Percentiles rank a stretch among this genome's conserved stretches.
These are phyloP conservation scores for Triplophysa siluroides DNA, from an alignment of 2,113 vertebrate genomes.

Conservation along the genomic window DNA sequence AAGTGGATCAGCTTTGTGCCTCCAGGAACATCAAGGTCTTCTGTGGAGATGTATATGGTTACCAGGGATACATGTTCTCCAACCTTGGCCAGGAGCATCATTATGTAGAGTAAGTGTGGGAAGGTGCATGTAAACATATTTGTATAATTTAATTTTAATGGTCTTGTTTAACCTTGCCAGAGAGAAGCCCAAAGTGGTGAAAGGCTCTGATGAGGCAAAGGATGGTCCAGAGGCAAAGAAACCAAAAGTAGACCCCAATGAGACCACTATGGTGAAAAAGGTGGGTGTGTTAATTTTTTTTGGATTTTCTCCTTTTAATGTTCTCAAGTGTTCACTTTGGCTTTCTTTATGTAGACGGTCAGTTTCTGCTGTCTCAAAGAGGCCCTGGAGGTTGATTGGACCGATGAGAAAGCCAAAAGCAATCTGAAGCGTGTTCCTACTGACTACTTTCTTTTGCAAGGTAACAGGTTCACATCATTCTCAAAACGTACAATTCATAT, in stretches of 20 bases:
- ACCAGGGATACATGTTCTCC: constrained; percentile 92
- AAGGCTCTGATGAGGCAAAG: constrained; percentile 69
- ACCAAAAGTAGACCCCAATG: constrained; percentile 79
- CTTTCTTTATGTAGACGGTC: constrained; percentile 67
- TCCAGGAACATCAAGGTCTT: constrained; percentile 86
- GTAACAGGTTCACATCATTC: constrained; percentile 59
- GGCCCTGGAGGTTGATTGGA: constrained; percentile 85
- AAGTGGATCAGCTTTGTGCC: constrained; percentile 85
- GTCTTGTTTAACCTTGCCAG: constrained; percentile 61
- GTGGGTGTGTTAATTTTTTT: constrained; percentile 62
- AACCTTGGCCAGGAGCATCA: constrained; percentile 86
- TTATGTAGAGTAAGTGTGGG: constrained; percentile 86
- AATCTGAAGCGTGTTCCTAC: constrained; percentile 78
- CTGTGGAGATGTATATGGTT: constrained; percentile 88
- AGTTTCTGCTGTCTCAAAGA: constrained; percentile 85
- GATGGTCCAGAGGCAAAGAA: constrained; percentile 88
- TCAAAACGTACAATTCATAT: background rate
- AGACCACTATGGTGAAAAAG: constrained; percentile 92
- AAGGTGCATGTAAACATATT: background rate
- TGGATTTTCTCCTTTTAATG: background rate
- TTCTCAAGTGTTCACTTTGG: background rate
- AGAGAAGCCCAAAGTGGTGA: constrained; percentile 86
- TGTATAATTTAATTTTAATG: background rate
- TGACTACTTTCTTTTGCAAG: constrained; percentile 90
- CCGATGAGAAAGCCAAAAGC: constrained; percentile 78